These are phyloP conservation scores for Thecocarcelia acutangulata DNA, from an alignment of 2,888 invertebrate genomes.

Conservation along the genomic window DNA sequence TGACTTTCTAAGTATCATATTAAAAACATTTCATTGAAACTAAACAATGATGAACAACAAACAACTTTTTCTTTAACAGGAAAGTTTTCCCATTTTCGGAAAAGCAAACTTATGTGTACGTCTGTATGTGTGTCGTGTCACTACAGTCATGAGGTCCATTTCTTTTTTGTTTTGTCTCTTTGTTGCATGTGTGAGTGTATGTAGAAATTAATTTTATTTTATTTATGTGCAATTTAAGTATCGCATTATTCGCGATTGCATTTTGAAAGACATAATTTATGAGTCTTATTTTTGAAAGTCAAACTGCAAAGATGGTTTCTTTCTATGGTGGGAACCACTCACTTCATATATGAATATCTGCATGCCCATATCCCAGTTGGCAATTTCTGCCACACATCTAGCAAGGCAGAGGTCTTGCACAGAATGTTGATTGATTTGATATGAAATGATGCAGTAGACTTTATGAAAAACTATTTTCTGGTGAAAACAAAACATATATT, in stretches of 20 bases:
- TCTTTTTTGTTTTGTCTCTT: slow-evolving; percentile 14
- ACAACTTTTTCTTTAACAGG: slow-evolving; percentile 1
- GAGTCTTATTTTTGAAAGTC: slow-evolving; percentile 31
- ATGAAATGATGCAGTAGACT: too few species aligned
- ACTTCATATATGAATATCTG: too few species aligned
- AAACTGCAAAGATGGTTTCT: slow-evolving; percentile 2
- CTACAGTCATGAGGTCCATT: slow-evolving; percentile 27
- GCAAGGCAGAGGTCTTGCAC: too few species aligned
- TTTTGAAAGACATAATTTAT: slow-evolving; percentile 60
- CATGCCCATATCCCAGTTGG: too few species aligned
- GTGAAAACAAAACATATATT: too few species aligned
- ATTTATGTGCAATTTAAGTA: slow-evolving; percentile 55
- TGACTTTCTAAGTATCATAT: slow-evolving; percentile 31
- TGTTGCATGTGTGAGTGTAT: slow-evolving; percentile 69
- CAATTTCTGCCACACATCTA: too few species aligned
- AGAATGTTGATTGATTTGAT: too few species aligned
- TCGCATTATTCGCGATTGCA: slow-evolving; percentile 57
- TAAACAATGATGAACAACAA: slow-evolving; percentile 44
- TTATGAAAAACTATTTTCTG: too few species aligned
- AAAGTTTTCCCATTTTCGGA: slow-evolving; percentile 22
- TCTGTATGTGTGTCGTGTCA: not conserved
- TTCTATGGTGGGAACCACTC: too few species aligned
- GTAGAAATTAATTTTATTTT: slow-evolving; percentile 62
- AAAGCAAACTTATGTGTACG: not conserved
- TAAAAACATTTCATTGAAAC: slow-evolving; percentile 21